phyloP scores from a whole-genome alignment of 2,113 vertebrate species.

The Cercocebus atys region DNA sequence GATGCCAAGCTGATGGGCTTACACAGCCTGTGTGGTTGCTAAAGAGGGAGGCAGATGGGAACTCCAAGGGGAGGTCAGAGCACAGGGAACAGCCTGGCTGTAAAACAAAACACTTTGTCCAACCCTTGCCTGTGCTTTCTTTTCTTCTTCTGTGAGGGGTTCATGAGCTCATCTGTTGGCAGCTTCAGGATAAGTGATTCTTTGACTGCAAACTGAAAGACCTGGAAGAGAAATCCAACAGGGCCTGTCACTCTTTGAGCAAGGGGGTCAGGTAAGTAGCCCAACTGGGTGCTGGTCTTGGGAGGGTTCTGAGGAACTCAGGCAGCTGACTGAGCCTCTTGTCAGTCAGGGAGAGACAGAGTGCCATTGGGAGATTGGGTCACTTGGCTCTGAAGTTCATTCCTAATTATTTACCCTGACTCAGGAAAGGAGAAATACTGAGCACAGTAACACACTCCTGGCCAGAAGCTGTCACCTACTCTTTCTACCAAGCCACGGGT shows the following conservation, averaged over 20 bases:
- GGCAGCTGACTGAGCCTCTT: neutral
- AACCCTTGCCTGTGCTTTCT: conserved; percentile 94
- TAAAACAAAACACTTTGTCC: conserved; percentile 65
- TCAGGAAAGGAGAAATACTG: neutral
- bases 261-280: neutral
- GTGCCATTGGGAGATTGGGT: neutral
- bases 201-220: conserved; percentile 98
- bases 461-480: neutral
- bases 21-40: neutral
- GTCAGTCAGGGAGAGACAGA: neutral
- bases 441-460: neutral
- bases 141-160: conserved; percentile 97
- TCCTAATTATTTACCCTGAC: neutral
- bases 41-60: neutral
- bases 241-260: neutral
- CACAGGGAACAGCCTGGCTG: neutral
- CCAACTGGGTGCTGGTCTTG: neutral
- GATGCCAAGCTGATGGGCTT: neutral
- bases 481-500: neutral
- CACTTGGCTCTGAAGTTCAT: conserved; percentile 1
- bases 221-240: conserved; percentile 82
- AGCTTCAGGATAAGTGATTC: conserved; percentile 94
- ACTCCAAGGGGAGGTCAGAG: neutral
- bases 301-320: neutral
- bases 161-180: conserved; percentile 93